phyloP scores from a whole-genome alignment of 2,888 invertebrate genomes.

The Zygaena filipendulae region DNA sequence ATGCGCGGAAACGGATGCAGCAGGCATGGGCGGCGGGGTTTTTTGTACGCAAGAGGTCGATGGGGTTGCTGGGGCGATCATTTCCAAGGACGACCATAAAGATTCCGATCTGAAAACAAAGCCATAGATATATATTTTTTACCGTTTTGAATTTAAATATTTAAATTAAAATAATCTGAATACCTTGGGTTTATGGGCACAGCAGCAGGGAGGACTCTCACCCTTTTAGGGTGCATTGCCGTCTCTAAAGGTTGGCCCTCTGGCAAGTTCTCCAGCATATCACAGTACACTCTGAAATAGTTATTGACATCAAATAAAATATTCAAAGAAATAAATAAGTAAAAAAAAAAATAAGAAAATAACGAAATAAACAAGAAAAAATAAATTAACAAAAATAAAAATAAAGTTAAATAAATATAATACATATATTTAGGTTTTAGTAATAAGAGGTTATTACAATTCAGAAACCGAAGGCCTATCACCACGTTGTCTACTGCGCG shows the following conservation, averaged over 20 bases:
- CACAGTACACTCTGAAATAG: conserved; percentile 3
- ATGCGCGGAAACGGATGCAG: too few relatives aligned
- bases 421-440: too few relatives aligned
- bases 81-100: neutral
- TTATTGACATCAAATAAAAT: conserved; percentile 1
- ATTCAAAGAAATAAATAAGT: conserved; percentile 5
- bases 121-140: conserved; percentile 1
- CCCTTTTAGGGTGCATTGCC: conserved; percentile 1
- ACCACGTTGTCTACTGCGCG: conserved; percentile 2
- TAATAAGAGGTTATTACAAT: neutral
- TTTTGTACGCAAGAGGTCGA: neutral
- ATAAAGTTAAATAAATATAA: too few relatives aligned
- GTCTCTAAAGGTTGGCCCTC: neutral
- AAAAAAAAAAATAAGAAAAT: conserved; percentile 2
- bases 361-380: neutral
- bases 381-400: neutral
- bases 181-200: conserved; percentile 1
- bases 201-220: conserved; percentile 2
- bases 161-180: neutral
- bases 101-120: conserved; percentile 4
- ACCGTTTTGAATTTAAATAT: neutral
- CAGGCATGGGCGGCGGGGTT: conserved; percentile 1
- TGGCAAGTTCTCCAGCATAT: neutral
- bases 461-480: conserved; percentile 1
- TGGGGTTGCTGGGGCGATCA: conserved; percentile 1